Percentiles rank a stretch among this genome's conserved stretches.
phyloP scores from a whole-genome alignment of 2,797 vertebrate genomes.

The Rhinoraja longicauda region DNA sequence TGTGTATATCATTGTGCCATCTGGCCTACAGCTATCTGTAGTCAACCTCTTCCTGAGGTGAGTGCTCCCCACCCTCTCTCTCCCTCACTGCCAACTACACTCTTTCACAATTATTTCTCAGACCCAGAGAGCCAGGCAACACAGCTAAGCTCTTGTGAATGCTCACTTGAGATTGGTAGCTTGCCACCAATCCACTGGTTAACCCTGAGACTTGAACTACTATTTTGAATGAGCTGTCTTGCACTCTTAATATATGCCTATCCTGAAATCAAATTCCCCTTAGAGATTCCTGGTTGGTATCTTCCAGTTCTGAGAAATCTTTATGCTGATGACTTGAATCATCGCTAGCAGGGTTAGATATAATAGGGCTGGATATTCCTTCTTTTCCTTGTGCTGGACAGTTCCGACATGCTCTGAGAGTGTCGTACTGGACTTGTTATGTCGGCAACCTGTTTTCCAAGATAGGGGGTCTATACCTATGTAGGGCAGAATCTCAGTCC shows the following conservation, averaged over 20 bases:
- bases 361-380: background rate
- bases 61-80: background rate
- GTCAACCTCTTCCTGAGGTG: too few relatives aligned
- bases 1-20: too few relatives aligned
- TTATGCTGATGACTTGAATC: background rate
- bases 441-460: background rate
- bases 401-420: background rate
- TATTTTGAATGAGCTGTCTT: background rate
- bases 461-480: background rate
- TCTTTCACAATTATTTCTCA: background rate
- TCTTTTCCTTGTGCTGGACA: background rate
- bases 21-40: too few relatives aligned
- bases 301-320: background rate
- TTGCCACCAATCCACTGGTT: background rate
- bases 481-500: background rate
- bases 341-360: background rate
- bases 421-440: background rate
- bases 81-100: background rate
- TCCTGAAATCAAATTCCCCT: too few relatives aligned
- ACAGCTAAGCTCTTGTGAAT: background rate
- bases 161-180: background rate
- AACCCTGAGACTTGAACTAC: background rate
- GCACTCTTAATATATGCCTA: background rate
- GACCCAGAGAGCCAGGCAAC: background rate
- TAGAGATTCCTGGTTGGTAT: background rate